Evolutionary conservation across 2,888 invertebrate genomes (phyloP).

Genomic region (Theodoxus fluviatilis): DNA sequence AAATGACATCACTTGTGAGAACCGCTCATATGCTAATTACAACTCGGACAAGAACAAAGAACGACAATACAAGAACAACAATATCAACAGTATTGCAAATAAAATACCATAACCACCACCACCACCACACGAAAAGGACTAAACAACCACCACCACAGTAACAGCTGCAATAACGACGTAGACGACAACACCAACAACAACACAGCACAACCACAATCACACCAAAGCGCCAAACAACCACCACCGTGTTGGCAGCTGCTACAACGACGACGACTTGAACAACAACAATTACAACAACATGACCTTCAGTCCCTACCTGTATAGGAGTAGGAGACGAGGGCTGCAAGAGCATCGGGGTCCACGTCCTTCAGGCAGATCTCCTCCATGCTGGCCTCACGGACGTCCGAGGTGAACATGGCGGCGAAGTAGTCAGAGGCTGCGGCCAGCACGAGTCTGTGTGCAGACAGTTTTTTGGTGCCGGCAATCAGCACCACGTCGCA

Average conservation of each 20-base stretch:
- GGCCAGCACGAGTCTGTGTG: constrained; percentile 86
- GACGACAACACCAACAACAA: not conserved
- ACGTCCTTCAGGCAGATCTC: constrained; percentile 86
- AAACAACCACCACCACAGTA: not conserved
- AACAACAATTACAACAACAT: not conserved
- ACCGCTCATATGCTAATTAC: no score
- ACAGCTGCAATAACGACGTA: not conserved
- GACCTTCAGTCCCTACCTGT: constrained; percentile 72
- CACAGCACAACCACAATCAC: not conserved
- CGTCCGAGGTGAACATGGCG: constrained; percentile 91
- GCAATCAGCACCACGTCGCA: constrained; percentile 88
- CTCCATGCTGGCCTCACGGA: constrained; percentile 82
- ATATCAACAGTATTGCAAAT: not conserved
- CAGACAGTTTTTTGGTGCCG: constrained; percentile 75
- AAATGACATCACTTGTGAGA: no score
- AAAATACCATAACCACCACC: not conserved
- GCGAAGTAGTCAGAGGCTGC: constrained; percentile 94
- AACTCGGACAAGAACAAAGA: not conserved
- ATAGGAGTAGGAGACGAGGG: constrained; percentile 89
- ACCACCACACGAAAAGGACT: not conserved
- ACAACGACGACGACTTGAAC: not conserved
- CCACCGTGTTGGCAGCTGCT: not conserved
- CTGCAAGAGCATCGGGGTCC: constrained; percentile 83
- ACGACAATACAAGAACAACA: not conserved
- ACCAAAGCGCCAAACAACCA: not conserved